These are phyloP conservation scores for Leptopilina drosophilae DNA, from an alignment of 2,888 invertebrate genomes.

Conservation along the genomic window DNA sequence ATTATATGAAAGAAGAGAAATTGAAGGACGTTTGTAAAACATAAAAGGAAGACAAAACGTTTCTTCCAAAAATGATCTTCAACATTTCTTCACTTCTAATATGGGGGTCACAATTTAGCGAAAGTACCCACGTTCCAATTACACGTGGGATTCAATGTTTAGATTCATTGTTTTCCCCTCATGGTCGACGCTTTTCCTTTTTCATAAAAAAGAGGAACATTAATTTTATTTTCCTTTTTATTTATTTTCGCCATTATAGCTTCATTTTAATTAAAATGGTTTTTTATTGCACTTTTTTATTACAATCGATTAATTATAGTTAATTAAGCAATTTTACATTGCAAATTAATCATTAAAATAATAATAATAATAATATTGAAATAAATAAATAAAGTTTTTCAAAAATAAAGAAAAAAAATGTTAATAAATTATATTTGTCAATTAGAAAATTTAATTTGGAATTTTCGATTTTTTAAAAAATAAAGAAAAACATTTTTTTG, in stretches of 20 bases:
- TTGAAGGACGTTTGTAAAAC: not conserved
- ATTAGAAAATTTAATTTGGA: no score
- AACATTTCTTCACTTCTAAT: slow-evolving; percentile 47
- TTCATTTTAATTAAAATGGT: not conserved
- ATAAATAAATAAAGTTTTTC: not conserved
- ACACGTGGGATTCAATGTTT: slow-evolving; percentile 66
- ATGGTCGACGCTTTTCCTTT: slow-evolving; percentile 16
- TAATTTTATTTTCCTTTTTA: slow-evolving; percentile 1
- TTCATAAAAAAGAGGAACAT: slow-evolving; percentile 14
- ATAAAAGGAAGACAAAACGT: slow-evolving; percentile 28
- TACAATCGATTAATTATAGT: not conserved
- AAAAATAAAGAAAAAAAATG: no score
- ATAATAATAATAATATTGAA: not conserved
- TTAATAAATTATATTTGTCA: no score
- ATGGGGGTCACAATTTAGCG: slow-evolving; percentile 56
- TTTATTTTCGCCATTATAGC: not conserved
- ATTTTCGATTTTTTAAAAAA: no score
- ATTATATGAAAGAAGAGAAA: slow-evolving; percentile 2
- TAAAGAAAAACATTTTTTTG: no score
- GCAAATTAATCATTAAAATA: not conserved
- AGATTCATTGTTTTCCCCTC: slow-evolving; percentile 65
- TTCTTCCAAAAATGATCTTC: slow-evolving; percentile 47
- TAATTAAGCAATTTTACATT: not conserved
- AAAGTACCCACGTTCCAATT: slow-evolving; percentile 75
- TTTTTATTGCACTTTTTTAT: not conserved